Conservation (phyloP, 1,140 invertebrate genomes). For the Cardiocondyla obscurior region DNA sequence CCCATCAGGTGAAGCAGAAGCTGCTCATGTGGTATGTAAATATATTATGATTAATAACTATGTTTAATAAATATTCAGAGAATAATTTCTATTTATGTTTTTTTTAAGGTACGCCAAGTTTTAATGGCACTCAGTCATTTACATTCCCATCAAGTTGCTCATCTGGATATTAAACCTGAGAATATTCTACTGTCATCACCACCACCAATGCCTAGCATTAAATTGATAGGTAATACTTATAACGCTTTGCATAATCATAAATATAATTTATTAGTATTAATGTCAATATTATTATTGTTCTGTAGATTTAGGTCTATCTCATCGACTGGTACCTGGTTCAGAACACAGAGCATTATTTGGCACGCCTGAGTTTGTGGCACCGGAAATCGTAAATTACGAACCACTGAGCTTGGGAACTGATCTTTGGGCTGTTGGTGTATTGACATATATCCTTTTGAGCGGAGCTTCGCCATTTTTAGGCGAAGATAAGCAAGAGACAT, state of each 20-base stretch:
- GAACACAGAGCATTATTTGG: conserved; percentile 85
- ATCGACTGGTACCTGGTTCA: conserved; percentile 84
- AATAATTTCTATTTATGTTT: conserved; percentile 19
- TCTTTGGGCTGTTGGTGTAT: conserved; percentile 89
- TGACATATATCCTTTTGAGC: conserved; percentile 88
- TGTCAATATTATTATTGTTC: conserved; percentile 33
- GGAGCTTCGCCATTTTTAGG: conserved; percentile 88
- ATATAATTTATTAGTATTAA: not conserved
- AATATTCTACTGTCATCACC: conserved; percentile 86
- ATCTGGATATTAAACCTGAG: conserved; percentile 89
- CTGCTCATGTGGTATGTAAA: conserved; percentile 84
- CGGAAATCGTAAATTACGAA: conserved; percentile 89
- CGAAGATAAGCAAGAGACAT: conserved; percentile 87
- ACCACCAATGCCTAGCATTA: conserved; percentile 85
- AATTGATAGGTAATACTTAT: conserved; percentile 82
- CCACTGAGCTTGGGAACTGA: conserved; percentile 87
- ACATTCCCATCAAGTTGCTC: conserved; percentile 88
- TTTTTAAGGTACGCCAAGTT: conserved; percentile 85
- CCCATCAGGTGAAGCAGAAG: conserved; percentile 87
- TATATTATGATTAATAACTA: not conserved
- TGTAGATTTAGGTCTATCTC: conserved; percentile 88
- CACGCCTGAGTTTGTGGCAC: conserved; percentile 87
- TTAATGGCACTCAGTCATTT: conserved; percentile 88
- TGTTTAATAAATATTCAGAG: not conserved
- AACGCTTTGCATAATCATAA: not conserved